Evolutionary conservation across 1,140 invertebrate genomes (phyloP), one percentile per base, ranked within the genome.

Genomic region (Mylabris phalerata): DNA sequence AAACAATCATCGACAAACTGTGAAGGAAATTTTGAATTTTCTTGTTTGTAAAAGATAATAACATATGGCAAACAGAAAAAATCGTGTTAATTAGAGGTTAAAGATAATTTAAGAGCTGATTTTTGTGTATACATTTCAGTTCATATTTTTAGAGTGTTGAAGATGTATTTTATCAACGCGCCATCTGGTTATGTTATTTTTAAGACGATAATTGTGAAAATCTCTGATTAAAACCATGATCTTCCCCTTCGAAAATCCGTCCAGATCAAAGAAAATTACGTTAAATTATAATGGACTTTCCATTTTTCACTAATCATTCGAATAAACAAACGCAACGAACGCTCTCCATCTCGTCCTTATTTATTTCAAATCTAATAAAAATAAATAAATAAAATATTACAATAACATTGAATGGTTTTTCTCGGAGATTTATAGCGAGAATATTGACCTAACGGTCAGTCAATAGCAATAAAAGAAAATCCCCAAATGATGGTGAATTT

Each of bases 121-220:
- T 32, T 32, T 32, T 32, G 32, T 52, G 50, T 54, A 54, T 54
- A 54, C 51, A 54, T 46, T 54, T 45, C 51, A 46, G 51, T 44
- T 38, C 51, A 54, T 54, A 54, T 54, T 54, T 54, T 41, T 26
- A 25, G 51, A 54, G 51, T 54, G 51, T 54, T 54, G 51, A 44
- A 54, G 51, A 45, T 46, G 45, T 54, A 54, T 45, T 54, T 54
- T 54, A 54, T 54, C 51, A 54, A 54, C 32, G 51, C 51, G 51
- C 51, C 51, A 54, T 54, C 51, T 54, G 51, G 42, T 54, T 46
- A 27, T 45, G 42, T 44, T 54, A 54, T 54, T 54, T 54, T 54
- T 54, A 54, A 45, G 45, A 9, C 42, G 9, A 54, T 45, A 54
- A 46, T 9, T 41, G 13, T 45, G 43, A 10, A 45, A 10, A 24